Base-by-base conservation (phyloP, 2,888 invertebrate genomes). In the Polymixis flavicincta region DNA sequence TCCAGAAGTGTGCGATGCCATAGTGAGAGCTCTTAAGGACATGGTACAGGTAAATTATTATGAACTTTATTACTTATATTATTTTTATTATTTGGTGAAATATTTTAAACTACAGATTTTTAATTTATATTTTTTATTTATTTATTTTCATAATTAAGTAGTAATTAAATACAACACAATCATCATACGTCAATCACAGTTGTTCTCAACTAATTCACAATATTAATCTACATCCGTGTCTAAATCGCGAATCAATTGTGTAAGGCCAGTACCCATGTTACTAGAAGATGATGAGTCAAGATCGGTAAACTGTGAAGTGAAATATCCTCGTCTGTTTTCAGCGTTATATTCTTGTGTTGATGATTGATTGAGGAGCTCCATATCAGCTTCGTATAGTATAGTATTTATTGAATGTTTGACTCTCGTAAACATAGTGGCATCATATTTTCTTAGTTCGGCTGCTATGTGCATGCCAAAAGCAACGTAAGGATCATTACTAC, bases 401-500 rank as follows among this genome's bases (percentile, higher is more conserved):
- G n/a, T 82, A 77, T 72, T 82, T 77, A 82, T 80, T 75, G 80
- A 78, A 75, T 82, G 77, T 80, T 80, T 78, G 19, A 74, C 78
- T 77, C 67, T 73, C 50, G 64, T 77, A 37, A 80, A 74, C 22
- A 42, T 80, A 60, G 68, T 71, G 71, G 78, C 67, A 75, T 82
- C 80, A 83, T 75, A 75, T 71, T 83, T 80, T 83, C 71, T 81
- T 76, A 83, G 55, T 69, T 81, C 78, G 17, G 76, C 77, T 67
- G 82, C 77, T 80, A 82, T 52, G 72, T 83, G 78, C 80, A 80
- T 78, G 59, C 82, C 82, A 80, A 78, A 83, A 78, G 77, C 64
- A 55, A 73, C 70, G 80, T 77, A 80, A 55, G 75, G 78, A 78
- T 78, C 74, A 72, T 80, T 77, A 71, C 68, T 79, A 79, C 79